These are phyloP conservation scores for Acanthoscelides obtectus DNA, from an alignment of 2,888 invertebrate genomes.

Conservation along the genomic window DNA sequence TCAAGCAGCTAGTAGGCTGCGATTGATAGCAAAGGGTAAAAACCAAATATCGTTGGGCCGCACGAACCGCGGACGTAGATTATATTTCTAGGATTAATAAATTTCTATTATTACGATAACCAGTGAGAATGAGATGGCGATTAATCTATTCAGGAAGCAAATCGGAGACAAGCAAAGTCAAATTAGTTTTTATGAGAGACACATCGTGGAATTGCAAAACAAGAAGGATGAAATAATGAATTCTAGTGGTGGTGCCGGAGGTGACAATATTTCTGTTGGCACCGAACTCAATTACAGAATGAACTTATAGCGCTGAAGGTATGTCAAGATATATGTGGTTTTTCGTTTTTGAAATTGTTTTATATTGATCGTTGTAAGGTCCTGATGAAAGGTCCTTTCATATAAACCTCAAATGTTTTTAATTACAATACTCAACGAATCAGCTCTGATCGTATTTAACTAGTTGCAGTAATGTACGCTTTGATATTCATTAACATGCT, in stretches of 20 bases:
- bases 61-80: no score
- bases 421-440: no score
- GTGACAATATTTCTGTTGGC: slow-evolving; percentile 22
- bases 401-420: no score
- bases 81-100: no score
- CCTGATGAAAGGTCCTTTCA: no score
- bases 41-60: no score
- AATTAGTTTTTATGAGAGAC: slow-evolving; percentile 41
- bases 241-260: slow-evolving; percentile 23
- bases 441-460: no score
- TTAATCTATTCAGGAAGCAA: slow-evolving; percentile 38
- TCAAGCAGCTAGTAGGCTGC: no score
- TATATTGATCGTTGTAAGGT: no score
- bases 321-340: not conserved
- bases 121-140: slow-evolving; percentile 38
- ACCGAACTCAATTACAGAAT: slow-evolving; percentile 13
- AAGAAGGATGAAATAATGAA: slow-evolving; percentile 24
- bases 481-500: slow-evolving; percentile 3
- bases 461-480: not conserved
- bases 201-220: slow-evolving; percentile 40
- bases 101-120: not conserved
- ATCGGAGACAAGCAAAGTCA: slow-evolving; percentile 43
- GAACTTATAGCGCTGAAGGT: slow-evolving; percentile 30
- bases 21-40: no score
- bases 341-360: not conserved